These are phyloP conservation scores for Psammodynastes pulverulentus DNA, from an alignment of 2,113 vertebrate species.

Conservation along the genomic window DNA sequence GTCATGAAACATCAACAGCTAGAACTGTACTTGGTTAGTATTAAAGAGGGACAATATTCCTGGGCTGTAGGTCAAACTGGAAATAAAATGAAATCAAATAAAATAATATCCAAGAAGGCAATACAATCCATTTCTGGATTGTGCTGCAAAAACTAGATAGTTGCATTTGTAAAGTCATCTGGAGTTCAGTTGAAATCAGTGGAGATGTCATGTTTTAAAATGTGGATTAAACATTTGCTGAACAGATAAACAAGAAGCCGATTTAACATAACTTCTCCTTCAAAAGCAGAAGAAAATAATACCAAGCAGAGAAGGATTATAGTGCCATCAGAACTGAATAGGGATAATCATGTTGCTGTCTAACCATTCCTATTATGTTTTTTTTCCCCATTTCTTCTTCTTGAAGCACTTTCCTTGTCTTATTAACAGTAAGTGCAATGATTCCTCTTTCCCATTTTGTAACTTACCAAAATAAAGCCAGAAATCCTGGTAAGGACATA, in stretches of 20 bases:
- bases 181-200: background rate
- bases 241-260: background rate
- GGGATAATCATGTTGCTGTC: background rate
- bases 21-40: background rate
- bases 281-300: background rate
- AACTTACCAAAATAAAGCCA: background rate
- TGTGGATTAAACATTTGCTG: background rate
- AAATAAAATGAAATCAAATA: background rate
- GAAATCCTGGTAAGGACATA: background rate
- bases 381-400: background rate
- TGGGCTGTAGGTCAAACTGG: background rate
- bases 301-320: background rate
- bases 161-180: background rate
- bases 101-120: background rate
- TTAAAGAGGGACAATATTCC: background rate
- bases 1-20: background rate
- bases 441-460: background rate
- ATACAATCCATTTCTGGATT: background rate
- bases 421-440: background rate
- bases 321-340: background rate
- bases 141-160: background rate
- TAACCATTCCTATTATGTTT: background rate
- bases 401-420: background rate
- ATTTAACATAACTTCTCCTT: background rate
- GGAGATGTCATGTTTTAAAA: background rate